Evolutionary conservation across 2,888 invertebrate genomes (phyloP).

Genomic region (Sisyra nigra): DNA sequence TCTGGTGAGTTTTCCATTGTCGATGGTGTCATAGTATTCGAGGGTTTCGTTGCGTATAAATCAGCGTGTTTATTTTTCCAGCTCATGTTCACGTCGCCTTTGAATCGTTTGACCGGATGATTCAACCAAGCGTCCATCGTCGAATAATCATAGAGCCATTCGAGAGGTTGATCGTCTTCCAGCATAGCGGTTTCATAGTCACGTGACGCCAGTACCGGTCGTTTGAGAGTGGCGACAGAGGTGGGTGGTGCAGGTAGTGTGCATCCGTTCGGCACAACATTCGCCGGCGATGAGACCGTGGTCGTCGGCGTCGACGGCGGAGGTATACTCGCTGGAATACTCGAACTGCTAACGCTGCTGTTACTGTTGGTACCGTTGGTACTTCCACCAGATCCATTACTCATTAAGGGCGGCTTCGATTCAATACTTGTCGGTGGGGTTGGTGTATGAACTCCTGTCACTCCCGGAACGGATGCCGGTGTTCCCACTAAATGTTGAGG

Average conservation of each 20-base stretch:
- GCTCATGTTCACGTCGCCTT: conserved; percentile 34
- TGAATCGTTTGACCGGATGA: conserved; percentile 81
- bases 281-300: conserved; percentile 13
- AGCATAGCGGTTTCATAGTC: conserved; percentile 64
- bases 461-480: conserved; percentile 22
- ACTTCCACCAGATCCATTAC: conserved; percentile 13
- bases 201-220: conserved; percentile 62
- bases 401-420: conserved; percentile 17
- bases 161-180: conserved; percentile 65
- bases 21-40: conserved; percentile 18
- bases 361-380: background rate
- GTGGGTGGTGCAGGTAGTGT: background rate
- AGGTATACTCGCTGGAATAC: conserved; percentile 1
- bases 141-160: conserved; percentile 79
- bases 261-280: background rate
- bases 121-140: conserved; percentile 75
- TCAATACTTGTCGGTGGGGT: conserved; percentile 21
- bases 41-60: conserved; percentile 23
- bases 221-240: conserved; percentile 32
- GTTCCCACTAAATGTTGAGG: conserved; percentile 43
- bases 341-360: background rate
- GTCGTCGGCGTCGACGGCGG: conserved; percentile 20
- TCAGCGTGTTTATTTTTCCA: conserved; percentile 25
- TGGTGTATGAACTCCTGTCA: conserved; percentile 19
- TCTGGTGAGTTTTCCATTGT: conserved; percentile 16